A percentile compares a stretch with the other conserved stretches of the same genome.
Evolutionary conservation across 2,113 vertebrate species (phyloP).

Genomic region (Planiliza haematocheilus): DNA sequence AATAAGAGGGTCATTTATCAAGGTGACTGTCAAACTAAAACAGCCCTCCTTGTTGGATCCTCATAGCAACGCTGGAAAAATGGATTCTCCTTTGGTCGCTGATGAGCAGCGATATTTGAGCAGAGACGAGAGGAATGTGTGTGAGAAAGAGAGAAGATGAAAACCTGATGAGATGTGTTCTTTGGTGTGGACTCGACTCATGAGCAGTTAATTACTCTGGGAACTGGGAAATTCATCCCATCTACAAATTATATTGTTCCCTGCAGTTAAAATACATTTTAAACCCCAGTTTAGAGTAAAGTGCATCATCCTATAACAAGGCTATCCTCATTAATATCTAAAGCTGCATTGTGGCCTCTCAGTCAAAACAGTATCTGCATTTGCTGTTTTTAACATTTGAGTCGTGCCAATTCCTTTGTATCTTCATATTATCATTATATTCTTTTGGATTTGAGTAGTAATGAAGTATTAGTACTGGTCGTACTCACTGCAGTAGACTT

Average conservation of each 20-base stretch:
- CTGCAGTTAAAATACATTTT: not conserved
- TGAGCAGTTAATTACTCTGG: no score
- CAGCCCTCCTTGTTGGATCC: slow-evolving; percentile 45
- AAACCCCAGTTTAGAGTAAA: not conserved
- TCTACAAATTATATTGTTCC: not conserved
- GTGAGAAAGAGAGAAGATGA: not conserved
- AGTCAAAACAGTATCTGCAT: no score
- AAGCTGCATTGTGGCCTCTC: not conserved
- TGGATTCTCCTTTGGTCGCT: slow-evolving; percentile 53
- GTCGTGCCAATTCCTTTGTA: no score
- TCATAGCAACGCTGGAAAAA: slow-evolving; percentile 71
- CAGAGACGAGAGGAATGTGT: slow-evolving; percentile 16
- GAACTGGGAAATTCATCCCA: not conserved
- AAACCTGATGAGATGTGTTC: not conserved
- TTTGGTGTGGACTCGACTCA: not conserved
- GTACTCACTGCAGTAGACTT: no score
- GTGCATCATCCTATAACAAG: not conserved
- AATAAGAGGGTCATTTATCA: slow-evolving; percentile 79
- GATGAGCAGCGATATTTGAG: slow-evolving; percentile 69
- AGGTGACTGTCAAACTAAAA: slow-evolving; percentile 73
- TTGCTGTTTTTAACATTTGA: no score
- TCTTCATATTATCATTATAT: no score
- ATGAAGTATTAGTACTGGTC: no score
- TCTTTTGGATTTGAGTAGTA: no score
- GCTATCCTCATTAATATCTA: not conserved